Evolutionary conservation across 2,888 invertebrate species (phyloP).

Genomic region (Drosophila subsilvestris): DNA sequence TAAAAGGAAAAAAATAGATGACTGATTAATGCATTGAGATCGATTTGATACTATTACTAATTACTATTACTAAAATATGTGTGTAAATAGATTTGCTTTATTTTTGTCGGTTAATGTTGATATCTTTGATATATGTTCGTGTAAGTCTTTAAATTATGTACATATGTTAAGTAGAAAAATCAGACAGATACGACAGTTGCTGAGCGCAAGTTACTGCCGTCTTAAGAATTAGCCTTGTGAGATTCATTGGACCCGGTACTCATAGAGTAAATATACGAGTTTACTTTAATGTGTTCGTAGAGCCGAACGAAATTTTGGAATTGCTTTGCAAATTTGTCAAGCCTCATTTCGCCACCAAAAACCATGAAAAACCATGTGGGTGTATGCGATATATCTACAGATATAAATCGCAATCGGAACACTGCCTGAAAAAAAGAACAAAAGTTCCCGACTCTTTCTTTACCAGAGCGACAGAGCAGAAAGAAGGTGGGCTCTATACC

Average conservation of each 20-base stretch:
- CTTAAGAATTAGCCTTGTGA: conserved; percentile 3
- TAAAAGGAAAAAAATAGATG: too few relatives aligned
- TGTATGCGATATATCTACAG: conserved; percentile 29
- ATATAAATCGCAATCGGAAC: neutral
- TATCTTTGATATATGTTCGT: conserved; percentile 22
- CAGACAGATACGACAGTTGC: neutral
- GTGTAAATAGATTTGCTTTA: conserved; percentile 1
- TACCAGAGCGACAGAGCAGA: neutral
- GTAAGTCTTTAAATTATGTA: conserved; percentile 4
- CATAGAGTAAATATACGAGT: too few relatives aligned
- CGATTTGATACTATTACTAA: too few relatives aligned
- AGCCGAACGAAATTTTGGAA: too few relatives aligned
- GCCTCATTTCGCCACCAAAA: neutral
- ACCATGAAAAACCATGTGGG: neutral
- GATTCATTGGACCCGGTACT: conserved; percentile 9
- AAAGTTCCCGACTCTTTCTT: neutral
- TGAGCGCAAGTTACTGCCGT: conserved; percentile 17
- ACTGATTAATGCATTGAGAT: too few relatives aligned
- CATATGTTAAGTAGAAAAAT: conserved; percentile 29
- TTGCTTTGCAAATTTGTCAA: neutral
- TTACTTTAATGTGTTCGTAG: too few relatives aligned
- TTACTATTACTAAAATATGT: too few relatives aligned
- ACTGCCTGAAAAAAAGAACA: neutral
- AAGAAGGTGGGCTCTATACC: neutral
- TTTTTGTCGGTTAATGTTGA: neutral